phyloP scores from a whole-genome alignment of 2,888 invertebrate genomes.

The Cosmopolites sordidus region DNA sequence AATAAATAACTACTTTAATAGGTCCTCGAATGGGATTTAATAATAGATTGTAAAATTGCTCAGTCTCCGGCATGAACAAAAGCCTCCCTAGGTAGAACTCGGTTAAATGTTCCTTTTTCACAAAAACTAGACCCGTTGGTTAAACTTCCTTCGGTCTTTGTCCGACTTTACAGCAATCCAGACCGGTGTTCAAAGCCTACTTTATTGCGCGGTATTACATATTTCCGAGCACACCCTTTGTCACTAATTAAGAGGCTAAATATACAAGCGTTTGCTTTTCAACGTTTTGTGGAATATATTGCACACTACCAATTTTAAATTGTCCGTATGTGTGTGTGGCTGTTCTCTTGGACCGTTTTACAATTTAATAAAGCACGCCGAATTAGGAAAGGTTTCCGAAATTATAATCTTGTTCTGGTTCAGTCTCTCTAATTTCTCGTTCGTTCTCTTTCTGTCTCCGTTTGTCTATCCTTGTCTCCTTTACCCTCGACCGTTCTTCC shows the following conservation, averaged over 20 bases:
- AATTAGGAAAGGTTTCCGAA: conserved; percentile 12
- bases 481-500: neutral
- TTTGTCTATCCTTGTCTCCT: neutral
- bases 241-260: conserved; percentile 28
- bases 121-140: too few relatives aligned
- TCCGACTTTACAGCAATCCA: neutral
- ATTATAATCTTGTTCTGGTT: conserved; percentile 11
- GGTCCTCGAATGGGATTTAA: too few relatives aligned
- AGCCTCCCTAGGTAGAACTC: too few relatives aligned
- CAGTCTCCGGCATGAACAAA: too few relatives aligned
- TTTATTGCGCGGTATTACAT: conserved; percentile 19
- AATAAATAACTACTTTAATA: too few relatives aligned
- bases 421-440: neutral
- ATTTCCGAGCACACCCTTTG: conserved; percentile 26
- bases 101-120: too few relatives aligned
- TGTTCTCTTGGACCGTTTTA: conserved; percentile 15
- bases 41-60: too few relatives aligned
- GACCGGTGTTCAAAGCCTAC: conserved; percentile 10
- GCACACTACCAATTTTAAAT: conserved; percentile 21
- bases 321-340: conserved; percentile 10
- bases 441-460: neutral
- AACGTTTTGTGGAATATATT: conserved; percentile 21
- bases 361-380: conserved; percentile 13
- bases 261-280: conserved; percentile 22
- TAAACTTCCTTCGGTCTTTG: neutral